Conservation (phyloP, 2,113 vertebrate genomes). For the Onychostruthus taczanowskii region DNA sequence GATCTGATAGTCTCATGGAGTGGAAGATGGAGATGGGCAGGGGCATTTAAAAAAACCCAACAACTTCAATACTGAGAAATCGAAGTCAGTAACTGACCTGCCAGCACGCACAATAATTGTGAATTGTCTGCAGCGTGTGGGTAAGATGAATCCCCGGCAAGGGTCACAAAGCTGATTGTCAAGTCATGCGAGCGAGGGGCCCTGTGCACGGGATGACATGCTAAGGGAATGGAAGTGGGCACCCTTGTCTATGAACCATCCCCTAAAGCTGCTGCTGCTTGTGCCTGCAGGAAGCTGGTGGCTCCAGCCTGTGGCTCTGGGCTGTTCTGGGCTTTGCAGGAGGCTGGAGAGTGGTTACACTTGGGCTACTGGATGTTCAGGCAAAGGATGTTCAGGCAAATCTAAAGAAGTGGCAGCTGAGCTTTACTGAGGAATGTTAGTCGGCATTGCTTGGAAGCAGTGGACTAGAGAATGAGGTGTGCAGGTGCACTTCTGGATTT, state of each 20-base stretch:
- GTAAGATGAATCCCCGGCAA: background rate
- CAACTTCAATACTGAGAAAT: background rate
- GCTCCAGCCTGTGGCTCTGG: background rate
- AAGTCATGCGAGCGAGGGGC: background rate
- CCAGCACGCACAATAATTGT: background rate
- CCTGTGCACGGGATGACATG: background rate
- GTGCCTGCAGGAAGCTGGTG: background rate
- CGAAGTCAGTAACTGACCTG: background rate
- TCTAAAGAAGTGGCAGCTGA: background rate
- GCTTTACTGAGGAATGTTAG: background rate
- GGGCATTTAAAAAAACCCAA: background rate
- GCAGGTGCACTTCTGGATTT: rapidly evolving
- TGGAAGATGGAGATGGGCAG: background rate
- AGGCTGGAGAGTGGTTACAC: background rate
- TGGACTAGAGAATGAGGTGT: background rate
- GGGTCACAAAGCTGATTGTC: background rate
- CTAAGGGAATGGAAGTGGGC: background rate
- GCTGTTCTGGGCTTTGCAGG: background rate
- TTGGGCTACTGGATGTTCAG: background rate
- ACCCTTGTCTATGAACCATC: background rate
- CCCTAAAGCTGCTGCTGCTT: background rate
- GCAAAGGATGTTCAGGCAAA: background rate
- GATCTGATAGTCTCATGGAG: background rate
- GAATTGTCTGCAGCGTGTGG: background rate
- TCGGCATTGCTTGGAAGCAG: background rate